A percentile compares a stretch with the other conserved stretches of the same genome.
These are phyloP conservation scores for Benitochromis conjunctus DNA, from an alignment of 2,113 vertebrate genomes.

Conservation along the genomic window DNA sequence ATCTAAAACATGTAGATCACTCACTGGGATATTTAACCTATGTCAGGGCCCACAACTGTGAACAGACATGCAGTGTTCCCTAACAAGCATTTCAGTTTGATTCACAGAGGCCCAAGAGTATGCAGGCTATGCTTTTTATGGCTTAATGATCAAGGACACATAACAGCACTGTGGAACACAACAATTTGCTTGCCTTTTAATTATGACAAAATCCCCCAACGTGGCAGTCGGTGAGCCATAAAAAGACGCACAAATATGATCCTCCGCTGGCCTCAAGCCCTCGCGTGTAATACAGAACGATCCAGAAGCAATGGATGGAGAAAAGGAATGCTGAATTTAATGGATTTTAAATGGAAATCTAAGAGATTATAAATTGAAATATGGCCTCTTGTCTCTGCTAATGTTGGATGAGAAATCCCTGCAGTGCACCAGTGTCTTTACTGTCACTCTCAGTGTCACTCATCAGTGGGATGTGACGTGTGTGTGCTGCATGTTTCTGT, in stretches of 20 bases:
- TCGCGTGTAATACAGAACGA: constrained; percentile 51
- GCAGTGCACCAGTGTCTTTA: constrained; percentile 25
- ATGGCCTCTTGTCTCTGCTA: constrained; percentile 53
- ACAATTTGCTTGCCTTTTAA: constrained; percentile 62
- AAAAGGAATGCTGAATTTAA: constrained; percentile 55
- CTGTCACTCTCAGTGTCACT: background rate
- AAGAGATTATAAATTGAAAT: constrained; percentile 64
- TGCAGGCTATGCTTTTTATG: constrained; percentile 17
- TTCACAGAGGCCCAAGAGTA: background rate
- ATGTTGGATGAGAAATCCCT: constrained; percentile 35
- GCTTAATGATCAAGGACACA: constrained; percentile 52
- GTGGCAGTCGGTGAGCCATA: constrained; percentile 55
- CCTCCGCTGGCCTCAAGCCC: constrained; percentile 33
- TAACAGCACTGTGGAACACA: constrained; percentile 49
- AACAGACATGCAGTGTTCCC: background rate
- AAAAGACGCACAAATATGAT: constrained; percentile 62
- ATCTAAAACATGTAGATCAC: background rate
- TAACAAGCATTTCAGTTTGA: constrained; percentile 34
- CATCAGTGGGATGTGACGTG: constrained; percentile 15
- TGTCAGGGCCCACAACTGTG: constrained; percentile 7
- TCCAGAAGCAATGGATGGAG: constrained; percentile 51
- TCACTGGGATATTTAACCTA: background rate
- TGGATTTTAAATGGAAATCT: constrained; percentile 66
- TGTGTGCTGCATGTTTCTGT: background rate
- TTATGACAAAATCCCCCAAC: constrained; percentile 51